Evolutionary conservation across 2,797 vertebrate species (phyloP).

Genomic region (Podarcis lilfordi): DNA sequence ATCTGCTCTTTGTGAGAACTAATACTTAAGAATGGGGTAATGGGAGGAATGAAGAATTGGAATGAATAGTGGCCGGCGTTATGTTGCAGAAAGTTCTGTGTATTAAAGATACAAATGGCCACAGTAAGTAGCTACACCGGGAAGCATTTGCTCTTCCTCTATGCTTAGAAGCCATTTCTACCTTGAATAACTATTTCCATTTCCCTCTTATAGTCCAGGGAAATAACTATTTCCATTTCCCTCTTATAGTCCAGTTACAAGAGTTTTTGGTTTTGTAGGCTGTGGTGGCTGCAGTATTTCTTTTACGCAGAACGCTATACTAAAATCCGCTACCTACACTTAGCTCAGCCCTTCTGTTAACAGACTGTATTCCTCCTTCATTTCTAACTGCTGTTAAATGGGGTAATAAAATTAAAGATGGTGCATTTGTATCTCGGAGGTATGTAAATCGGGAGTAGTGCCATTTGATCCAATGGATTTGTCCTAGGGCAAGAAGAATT

Average conservation of each 20-base stretch:
- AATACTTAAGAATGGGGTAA: background rate
- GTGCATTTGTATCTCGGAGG: constrained; percentile 20
- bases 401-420: constrained; percentile 30
- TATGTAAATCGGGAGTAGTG: constrained; percentile 22
- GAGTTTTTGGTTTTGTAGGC: background rate
- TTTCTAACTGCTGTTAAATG: constrained; percentile 29
- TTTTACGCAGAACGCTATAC: background rate
- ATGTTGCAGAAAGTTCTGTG: background rate
- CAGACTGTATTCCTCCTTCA: constrained; percentile 7
- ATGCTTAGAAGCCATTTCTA: background rate
- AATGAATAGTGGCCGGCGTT: background rate
- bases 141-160: background rate
- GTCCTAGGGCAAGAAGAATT: constrained; percentile 26
- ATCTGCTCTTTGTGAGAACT: background rate
- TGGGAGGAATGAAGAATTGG: background rate
- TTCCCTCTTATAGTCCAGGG: too few species aligned
- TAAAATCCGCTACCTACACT: background rate
- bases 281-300: accelerated
- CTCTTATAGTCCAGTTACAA: background rate
- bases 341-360: background rate
- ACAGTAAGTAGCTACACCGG: background rate
- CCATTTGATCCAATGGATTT: constrained; percentile 34
- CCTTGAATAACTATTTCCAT: constrained; percentile 5
- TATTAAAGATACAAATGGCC: background rate
- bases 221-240: background rate